These are phyloP conservation scores for Euwallacea fornicatus DNA, from an alignment of 1,140 invertebrate species.

Conservation along the genomic window DNA sequence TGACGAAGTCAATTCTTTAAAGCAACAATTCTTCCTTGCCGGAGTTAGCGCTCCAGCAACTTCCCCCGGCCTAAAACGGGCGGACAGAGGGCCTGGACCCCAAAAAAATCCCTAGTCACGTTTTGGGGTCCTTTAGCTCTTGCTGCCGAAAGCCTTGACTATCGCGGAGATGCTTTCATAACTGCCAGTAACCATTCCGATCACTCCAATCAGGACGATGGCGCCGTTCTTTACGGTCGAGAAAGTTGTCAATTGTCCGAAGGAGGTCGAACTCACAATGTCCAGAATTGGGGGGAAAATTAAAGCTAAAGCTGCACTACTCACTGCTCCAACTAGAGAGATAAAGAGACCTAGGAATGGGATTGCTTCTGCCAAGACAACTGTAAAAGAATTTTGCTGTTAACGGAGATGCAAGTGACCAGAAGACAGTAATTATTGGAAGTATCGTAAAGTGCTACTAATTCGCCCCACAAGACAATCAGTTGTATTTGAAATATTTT, in stretches of 20 bases:
- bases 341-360: constrained; percentile 86
- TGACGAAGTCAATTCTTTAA: neutral
- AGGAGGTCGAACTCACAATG: constrained; percentile 54
- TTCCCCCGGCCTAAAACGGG: constrained; percentile 11
- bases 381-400: constrained; percentile 68
- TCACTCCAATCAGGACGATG: constrained; percentile 67
- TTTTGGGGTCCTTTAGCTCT: constrained; percentile 18
- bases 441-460: neutral
- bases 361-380: constrained; percentile 74
- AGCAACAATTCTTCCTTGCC: neutral
- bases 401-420: neutral
- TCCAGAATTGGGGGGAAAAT: constrained; percentile 86
- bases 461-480: neutral
- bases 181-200: constrained; percentile 73
- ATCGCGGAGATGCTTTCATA: constrained; percentile 70
- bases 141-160: constrained; percentile 51
- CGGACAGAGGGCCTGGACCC: neutral
- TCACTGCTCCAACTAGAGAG: constrained; percentile 85
- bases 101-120: neutral
- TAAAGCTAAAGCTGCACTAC: constrained; percentile 80
- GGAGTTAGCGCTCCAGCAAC: neutral
- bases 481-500: neutral
- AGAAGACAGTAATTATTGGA: constrained; percentile 4
- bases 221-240: constrained; percentile 67
- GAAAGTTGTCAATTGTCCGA: constrained; percentile 39